These are phyloP conservation scores for Cephalopholis sonnerati DNA, from an alignment of 2,113 vertebrate species.

Conservation along the genomic window DNA sequence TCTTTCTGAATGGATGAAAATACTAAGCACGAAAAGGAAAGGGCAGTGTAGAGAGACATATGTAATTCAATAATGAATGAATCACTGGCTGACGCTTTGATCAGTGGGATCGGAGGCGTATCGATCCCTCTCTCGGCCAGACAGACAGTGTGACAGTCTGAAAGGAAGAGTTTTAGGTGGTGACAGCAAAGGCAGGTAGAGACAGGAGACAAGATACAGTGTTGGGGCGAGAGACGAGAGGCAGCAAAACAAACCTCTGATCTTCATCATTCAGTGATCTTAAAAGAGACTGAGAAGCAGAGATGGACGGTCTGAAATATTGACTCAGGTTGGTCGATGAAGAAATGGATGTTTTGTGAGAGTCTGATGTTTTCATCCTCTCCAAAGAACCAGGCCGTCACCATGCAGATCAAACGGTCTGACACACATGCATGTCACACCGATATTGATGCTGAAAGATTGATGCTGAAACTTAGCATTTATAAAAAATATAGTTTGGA, in stretches of 20 bases:
- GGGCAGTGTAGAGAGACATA: slow-evolving; percentile 42
- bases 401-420: slow-evolving; percentile 42
- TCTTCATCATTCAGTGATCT: slow-evolving; percentile 26
- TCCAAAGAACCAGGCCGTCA: slow-evolving; percentile 30
- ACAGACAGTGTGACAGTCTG: slow-evolving; percentile 8
- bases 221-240: slow-evolving; percentile 5
- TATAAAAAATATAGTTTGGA: background rate
- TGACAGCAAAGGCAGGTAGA: slow-evolving; percentile 13
- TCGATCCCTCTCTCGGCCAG: slow-evolving; percentile 62
- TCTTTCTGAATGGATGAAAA: slow-evolving; percentile 48
- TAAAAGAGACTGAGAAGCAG: slow-evolving; percentile 28
- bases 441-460: background rate
- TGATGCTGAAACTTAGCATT: background rate
- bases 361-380: slow-evolving; percentile 33
- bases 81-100: slow-evolving; percentile 77
- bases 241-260: slow-evolving; percentile 12
- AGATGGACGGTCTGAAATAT: slow-evolving; percentile 42
- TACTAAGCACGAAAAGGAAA: slow-evolving; percentile 15
- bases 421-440: background rate
- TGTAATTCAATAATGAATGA: slow-evolving; percentile 70
- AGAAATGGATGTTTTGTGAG: slow-evolving; percentile 40
- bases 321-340: slow-evolving; percentile 47
- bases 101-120: slow-evolving; percentile 61
- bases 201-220: background rate
- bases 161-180: slow-evolving; percentile 55